A percentile compares a stretch with the other conserved stretches of the same genome.
Conservation (phyloP, 2,797 vertebrate genomes). For the Poecilia velifera region DNA sequence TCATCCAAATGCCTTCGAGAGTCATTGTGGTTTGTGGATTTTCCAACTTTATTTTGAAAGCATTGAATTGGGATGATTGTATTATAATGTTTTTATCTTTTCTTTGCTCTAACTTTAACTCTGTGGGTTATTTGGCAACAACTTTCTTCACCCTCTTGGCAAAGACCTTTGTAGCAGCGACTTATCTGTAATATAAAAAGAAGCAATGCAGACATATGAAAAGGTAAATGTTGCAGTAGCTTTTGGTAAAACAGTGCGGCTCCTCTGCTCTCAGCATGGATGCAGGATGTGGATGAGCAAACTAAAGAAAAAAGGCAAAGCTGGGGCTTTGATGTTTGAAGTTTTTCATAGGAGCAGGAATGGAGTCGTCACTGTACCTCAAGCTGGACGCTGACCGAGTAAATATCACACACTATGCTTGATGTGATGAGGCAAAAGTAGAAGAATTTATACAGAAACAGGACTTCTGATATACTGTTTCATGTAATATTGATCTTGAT, state of each 20-base stretch:
- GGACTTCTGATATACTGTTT: not conserved
- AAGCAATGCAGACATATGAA: not conserved
- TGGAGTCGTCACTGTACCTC: not conserved
- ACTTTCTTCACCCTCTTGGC: not conserved
- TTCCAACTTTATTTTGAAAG: not conserved
- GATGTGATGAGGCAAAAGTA: not conserved
- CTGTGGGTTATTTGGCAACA: not conserved
- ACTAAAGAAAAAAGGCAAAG: not conserved
- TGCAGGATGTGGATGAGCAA: not conserved
- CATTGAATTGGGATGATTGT: not conserved
- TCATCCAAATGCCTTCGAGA: not conserved
- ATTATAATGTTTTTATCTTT: not conserved
- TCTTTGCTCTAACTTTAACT: not conserved
- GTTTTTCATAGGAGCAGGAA: not conserved
- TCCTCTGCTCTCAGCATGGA: not conserved
- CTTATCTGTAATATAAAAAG: not conserved
- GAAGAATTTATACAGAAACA: not conserved
- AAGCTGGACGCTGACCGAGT: not conserved
- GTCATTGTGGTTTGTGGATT: not conserved
- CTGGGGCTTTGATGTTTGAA: not conserved
- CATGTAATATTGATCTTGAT: not conserved
- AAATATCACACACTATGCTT: not conserved
- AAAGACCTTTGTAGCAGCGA: not conserved
- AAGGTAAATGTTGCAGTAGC: not conserved
- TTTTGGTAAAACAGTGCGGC: not conserved